Conservation (phyloP, 2,888 invertebrate genomes). For the Andricus quercusramuli region DNA sequence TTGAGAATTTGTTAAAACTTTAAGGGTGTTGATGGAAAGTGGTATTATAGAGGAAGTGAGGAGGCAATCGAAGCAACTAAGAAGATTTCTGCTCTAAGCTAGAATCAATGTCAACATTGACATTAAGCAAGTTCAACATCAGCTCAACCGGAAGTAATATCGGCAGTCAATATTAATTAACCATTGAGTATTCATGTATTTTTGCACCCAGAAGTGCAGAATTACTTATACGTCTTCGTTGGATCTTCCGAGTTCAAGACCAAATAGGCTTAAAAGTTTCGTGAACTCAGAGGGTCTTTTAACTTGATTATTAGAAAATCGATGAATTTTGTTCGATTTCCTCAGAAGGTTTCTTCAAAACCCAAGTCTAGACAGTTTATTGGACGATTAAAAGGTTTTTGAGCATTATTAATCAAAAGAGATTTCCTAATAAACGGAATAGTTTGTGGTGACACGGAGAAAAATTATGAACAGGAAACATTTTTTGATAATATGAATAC, state of each 20-base stretch:
- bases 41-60: neutral
- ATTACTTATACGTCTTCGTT: slow-evolving; percentile 18
- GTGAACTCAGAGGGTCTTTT: slow-evolving; percentile 21
- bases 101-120: slow-evolving; percentile 23
- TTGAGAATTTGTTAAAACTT: neutral
- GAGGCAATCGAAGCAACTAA: neutral
- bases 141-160: slow-evolving; percentile 1
- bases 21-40: neutral
- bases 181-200: slow-evolving; percentile 13
- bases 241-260: slow-evolving; percentile 29
- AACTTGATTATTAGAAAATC: slow-evolving; percentile 28
- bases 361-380: slow-evolving; percentile 24
- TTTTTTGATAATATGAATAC: too few relatives aligned
- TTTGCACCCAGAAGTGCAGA: slow-evolving; percentile 4
- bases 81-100: neutral
- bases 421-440: too few relatives aligned
- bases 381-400: neutral
- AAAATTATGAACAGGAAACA: too few relatives aligned
- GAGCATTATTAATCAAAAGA: neutral
- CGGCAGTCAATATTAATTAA: slow-evolving; percentile 14
- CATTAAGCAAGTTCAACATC: slow-evolving; percentile 15
- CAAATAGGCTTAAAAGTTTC: slow-evolving; percentile 34
- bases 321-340: slow-evolving; percentile 5
- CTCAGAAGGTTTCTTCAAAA: neutral
- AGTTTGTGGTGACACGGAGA: too few relatives aligned